Evolutionary conservation across 2,113 vertebrate genomes (phyloP), one percentile per base, ranked within the genome.

Genomic region (Tenrec ecaudatus): DNA sequence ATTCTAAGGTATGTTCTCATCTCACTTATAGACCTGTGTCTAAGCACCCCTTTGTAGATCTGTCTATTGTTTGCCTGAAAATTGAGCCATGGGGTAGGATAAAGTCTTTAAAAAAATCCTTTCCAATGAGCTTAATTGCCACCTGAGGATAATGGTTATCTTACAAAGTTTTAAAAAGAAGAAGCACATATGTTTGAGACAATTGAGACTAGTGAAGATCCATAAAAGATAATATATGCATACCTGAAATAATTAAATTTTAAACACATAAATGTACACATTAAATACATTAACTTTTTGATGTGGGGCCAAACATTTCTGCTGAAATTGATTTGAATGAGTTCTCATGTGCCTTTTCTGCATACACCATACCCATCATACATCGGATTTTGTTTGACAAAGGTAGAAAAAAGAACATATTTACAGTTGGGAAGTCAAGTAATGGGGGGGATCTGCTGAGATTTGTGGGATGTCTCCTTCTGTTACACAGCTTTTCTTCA

Each of bases 231-330:
- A 33, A 36, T 69, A 69, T n/a, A 69, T 73, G 22, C n/a, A 73
- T 38, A 90, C 27, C n/a, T 69, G 33, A 93, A 84, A 53, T 33
- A 81, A 57, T 86, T 90, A 64, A 80, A 88, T 58, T 89, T 82
- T 40, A 93, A 90, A 64, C 31, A 64, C 31, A 86, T 36, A 64
- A 10, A 77, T 66, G n/a, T 86, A 2, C 76, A 85, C 29, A 76
- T 60, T 85, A 20, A 83, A 81, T 7, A 7, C 31, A 71, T 16
- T 89, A 29, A 86, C 81, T 38, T 90, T 89, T 47, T 58, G 57
- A 80, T 36, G 31, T 31, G 20, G 79, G 80, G 14, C 23, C 31
- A 85, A 95, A 17, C 80, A 66, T 92, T 76, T 75, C 68, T 69
- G 60, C 33, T 33, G 53, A 93, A 6, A 89, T 29, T 66, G 78